Evolutionary conservation across 2,888 invertebrate genomes (phyloP), one percentile per base, ranked within the genome.

Genomic region (Eremobia ochroleuca): DNA sequence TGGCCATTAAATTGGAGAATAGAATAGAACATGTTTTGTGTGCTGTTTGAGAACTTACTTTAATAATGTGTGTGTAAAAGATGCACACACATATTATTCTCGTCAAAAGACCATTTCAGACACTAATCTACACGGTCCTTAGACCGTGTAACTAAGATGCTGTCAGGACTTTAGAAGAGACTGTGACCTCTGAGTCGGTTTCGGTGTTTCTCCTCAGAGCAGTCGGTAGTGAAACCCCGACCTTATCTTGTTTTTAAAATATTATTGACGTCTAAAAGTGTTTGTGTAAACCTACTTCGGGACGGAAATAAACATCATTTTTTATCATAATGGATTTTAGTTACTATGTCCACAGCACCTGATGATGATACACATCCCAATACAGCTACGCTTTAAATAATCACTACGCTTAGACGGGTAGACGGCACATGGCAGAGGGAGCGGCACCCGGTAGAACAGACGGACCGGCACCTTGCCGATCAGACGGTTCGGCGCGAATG

Each of bases 1-100:
- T n/a, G 31, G 34, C 28, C 31, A 65, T 43, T 83, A 34, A 71
- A 83, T 31, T 31, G 4, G 13, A 52, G 2, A 58, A 49, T 65
- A 58, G 76, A 74, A 85, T 59, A 34, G 58, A 58, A 74, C 34
- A n/a, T 59, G 69, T 31, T 52, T 28, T 82, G 62, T 71, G 37
- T 1, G 8, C 46, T 28, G n/a, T 76, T 79, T 66, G 15, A 66
- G 31, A 4, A 82, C 40, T 49, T 64, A 37, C 15, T 62, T 55
- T 13, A n/a, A 59, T 34, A 18, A 40, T 31, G 28, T 4, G 2
- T 46, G 46, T 31, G 18, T 55, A 55, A 4, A 11, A 55, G 52
- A n/a, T 8, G 9, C 25, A 52, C 25, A 52, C 49, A 52, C 25
- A 8, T 11, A n/a, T 55, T 55, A 55, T 55, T n/a, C 52, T 6